phyloP scores from a whole-genome alignment of 2,797 vertebrate genomes.

The Botia kubotai region DNA sequence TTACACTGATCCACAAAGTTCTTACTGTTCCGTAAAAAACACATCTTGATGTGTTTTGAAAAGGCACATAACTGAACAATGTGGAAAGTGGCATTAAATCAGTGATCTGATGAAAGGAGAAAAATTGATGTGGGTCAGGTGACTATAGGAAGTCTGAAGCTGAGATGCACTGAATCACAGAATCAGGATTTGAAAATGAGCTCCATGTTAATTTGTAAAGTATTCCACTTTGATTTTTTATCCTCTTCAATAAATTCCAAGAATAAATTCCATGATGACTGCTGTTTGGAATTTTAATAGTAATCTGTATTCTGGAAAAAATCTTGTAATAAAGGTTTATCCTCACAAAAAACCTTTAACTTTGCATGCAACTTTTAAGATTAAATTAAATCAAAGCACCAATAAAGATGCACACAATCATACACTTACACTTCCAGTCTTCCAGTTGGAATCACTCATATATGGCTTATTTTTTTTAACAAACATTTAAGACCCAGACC shows the following conservation, averaged over 20 bases:
- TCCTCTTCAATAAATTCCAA: neutral
- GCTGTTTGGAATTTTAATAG: constrained; percentile 4
- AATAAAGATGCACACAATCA: neutral
- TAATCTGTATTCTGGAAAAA: constrained; percentile 9
- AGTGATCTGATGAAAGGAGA: constrained; percentile 12
- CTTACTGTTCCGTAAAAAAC: constrained; percentile 51
- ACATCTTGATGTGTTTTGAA: constrained; percentile 32
- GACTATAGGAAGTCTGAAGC: neutral
- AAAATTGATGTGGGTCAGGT: neutral
- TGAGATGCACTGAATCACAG: constrained; percentile 7
- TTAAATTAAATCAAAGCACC: neutral
- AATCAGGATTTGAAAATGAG: constrained; percentile 45
- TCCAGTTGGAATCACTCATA: constrained; percentile 2
- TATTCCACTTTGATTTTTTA: constrained; percentile 15
- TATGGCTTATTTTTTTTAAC: neutral
- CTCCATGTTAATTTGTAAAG: constrained; percentile 32
- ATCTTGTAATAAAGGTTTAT: constrained; percentile 9
- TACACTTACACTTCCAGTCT: neutral
- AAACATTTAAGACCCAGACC: neutral
- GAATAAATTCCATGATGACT: constrained; percentile 20
- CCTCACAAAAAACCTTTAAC: constrained; percentile 6
- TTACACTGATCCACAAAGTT: constrained; percentile 53
- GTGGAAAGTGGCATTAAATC: constrained; percentile 26
- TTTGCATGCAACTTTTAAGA: constrained; percentile 13
- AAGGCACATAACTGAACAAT: constrained; percentile 3